A percentile compares a stretch with the other conserved stretches of the same genome.
phyloP scores from a whole-genome alignment of 2,888 invertebrate species.

The Rambutsinella grinnellia region DNA sequence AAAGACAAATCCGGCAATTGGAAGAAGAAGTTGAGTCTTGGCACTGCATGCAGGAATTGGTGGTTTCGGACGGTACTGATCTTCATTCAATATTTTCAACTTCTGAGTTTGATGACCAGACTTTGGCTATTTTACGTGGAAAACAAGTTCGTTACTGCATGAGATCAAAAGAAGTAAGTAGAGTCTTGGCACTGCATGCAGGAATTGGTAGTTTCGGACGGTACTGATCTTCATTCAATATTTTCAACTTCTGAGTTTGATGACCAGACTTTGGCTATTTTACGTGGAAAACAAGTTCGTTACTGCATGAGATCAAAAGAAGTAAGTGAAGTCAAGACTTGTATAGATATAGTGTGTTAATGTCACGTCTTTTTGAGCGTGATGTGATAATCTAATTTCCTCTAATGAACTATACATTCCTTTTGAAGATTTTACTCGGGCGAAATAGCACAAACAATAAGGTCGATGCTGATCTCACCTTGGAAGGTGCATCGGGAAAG shows the following conservation, averaged over 20 bases:
- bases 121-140: constrained; percentile 91
- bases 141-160: constrained; percentile 93
- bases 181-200: constrained; percentile 92
- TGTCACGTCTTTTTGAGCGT: too few species aligned
- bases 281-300: constrained; percentile 90
- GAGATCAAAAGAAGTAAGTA: constrained; percentile 85
- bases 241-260: constrained; percentile 81
- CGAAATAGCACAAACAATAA: constrained; percentile 86
- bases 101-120: constrained; percentile 93
- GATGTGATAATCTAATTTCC: too few species aligned
- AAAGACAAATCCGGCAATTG: constrained; percentile 87
- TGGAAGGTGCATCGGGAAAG: constrained; percentile 96
- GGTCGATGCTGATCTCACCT: constrained; percentile 92
- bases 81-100: constrained; percentile 69
- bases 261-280: constrained; percentile 91
- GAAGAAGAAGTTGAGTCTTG: constrained; percentile 92
- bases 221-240: constrained; percentile 72
- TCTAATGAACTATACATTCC: constrained; percentile 4
- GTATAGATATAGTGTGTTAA: too few species aligned
- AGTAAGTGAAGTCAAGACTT: too few species aligned
- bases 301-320: constrained; percentile 95
- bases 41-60: constrained; percentile 93
- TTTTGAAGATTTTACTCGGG: constrained; percentile 86
- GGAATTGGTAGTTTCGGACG: constrained; percentile 83
- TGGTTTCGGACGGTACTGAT: constrained; percentile 76